These are phyloP conservation scores for Anthopleura sola DNA, from an alignment of 64 coral and sea anemone genomes.

Conservation along the genomic window DNA sequence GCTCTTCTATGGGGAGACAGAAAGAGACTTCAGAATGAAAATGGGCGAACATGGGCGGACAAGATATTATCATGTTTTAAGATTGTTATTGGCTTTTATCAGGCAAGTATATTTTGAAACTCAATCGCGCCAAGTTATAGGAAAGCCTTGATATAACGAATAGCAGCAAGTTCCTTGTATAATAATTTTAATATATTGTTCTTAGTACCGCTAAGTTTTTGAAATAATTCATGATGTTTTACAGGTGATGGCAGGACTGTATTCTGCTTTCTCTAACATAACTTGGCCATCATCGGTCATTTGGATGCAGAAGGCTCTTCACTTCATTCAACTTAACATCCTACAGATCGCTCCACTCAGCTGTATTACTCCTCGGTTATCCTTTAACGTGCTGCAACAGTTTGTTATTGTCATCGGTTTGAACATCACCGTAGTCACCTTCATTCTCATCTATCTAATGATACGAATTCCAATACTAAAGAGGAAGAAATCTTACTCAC, in stretches of 20 bases:
- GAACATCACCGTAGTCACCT: constrained; percentile 26
- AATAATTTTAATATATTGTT: too few relatives aligned
- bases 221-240: not conserved
- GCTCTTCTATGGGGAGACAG: constrained; percentile 68
- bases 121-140: not conserved
- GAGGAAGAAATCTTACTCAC: not conserved
- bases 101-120: not conserved
- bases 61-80: constrained; percentile 80
- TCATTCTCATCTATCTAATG: constrained; percentile 38
- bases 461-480: constrained; percentile 24
- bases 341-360: constrained; percentile 65
- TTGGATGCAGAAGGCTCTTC: constrained; percentile 64
- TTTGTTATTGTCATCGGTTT: constrained; percentile 34
- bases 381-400: constrained; percentile 32
- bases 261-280: constrained; percentile 54
- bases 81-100: constrained; percentile 81
- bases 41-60: constrained; percentile 60
- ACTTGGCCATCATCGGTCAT: constrained; percentile 61
- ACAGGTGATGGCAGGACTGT: constrained; percentile 68
- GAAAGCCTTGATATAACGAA: too few relatives aligned
- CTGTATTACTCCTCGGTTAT: constrained; percentile 36
- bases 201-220: not conserved
- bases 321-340: constrained; percentile 56
- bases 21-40: constrained; percentile 37
- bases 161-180: too few relatives aligned